A percentile compares a stretch with the other conserved stretches of the same genome.
phyloP scores from a whole-genome alignment of 2,113 vertebrate genomes.

The Eulemur macaco region DNA sequence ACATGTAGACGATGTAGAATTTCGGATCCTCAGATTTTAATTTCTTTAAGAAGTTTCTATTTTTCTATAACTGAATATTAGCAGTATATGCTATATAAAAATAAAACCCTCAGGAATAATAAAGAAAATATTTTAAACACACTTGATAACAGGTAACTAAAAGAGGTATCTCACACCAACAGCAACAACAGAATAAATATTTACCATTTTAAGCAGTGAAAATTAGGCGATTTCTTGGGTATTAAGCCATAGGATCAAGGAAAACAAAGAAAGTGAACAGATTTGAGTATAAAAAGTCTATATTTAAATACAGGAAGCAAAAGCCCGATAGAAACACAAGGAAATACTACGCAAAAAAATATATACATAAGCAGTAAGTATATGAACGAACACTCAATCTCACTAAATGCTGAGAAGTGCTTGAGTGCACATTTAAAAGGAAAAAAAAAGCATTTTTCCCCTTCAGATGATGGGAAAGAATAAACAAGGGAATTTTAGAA shows the following conservation, averaged over 20 bases:
- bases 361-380: neutral
- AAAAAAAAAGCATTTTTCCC: neutral
- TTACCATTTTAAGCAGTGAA: neutral
- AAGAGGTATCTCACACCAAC: neutral
- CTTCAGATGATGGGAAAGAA: neutral
- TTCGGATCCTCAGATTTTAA: neutral
- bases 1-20: neutral
- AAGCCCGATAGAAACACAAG: neutral
- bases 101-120: neutral
- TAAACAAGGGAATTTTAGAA: fast-evolving
- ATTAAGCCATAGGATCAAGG: neutral
- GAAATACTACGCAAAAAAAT: neutral
- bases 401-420: neutral
- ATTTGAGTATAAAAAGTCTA: neutral
- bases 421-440: neutral
- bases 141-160: neutral
- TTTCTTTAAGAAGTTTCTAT: neutral
- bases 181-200: neutral
- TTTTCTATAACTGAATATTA: neutral
- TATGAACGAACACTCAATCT: neutral
- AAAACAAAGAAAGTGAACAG: neutral
- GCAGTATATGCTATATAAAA: neutral
- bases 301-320: neutral
- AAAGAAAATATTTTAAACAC: neutral
- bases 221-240: neutral